Base-by-base conservation (phyloP, 1,140 invertebrate genomes). In the Drosophila aff. region DNA sequence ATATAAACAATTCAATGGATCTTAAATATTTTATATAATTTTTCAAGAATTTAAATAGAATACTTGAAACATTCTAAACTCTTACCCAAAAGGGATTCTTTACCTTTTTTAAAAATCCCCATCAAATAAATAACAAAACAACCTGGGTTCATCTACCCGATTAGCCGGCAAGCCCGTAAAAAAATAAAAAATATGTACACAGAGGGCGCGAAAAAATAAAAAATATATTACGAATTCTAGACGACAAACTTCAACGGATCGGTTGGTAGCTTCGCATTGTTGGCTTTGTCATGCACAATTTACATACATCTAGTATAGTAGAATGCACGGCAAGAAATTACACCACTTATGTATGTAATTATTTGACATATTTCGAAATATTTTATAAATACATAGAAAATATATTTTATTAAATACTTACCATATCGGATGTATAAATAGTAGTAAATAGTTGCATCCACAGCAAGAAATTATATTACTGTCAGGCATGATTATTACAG, bases 221-320 rank as follows among this genome's bases (percentile, higher is more conserved):
- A 44, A 58, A 77, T 68, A 31, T 87, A 83, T 89, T 87, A 81
- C 81, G 69, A 81, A 87, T 87, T 87, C 84, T 81, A 81, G 68
- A 52, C 82, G 62, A 85, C 67, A 78, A 57, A 81, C 72, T 61
- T 60, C 67, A 71, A 59, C 63, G 78, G 52, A 63, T 63, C 40
- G 63, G 41, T 46, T 66, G 41, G 64, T 44, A 47, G 59, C 43
- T 75, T 36, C 31, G 63, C 66, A 53, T 69, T 69, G 63, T 44
- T 49, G 46, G 60, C 50, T 84, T 81, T 77, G 82, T 78, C 76
- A 59, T 78, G 65, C 58, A 76, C 82, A 81, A 76, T 83, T 83
- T 81, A 63, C 69, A 71, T 69, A 73, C n/a, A 36, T 18, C 38
- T 28, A 49, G 13, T 57, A 49, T 31, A 73, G 38, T 41, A 38